Base-by-base conservation (phyloP, 35 echinoderm and acorn worm species). In the Acanthaster planci region DNA sequence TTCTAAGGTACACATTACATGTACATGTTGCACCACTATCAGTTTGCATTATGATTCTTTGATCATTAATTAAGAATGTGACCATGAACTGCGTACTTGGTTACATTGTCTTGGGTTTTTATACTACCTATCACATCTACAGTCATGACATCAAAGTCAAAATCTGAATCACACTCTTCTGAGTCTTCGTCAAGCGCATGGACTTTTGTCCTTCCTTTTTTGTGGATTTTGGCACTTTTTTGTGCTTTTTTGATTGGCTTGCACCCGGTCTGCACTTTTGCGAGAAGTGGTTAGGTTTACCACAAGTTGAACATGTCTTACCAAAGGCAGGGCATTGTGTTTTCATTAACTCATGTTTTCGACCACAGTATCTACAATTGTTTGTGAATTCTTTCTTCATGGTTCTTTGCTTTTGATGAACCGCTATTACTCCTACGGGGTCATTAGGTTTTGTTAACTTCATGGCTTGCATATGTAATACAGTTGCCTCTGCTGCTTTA, bases 281-380 rank as follows among this genome's bases (percentile, higher is more conserved):
- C 7, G 44, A 32, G 76, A 92, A 92, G 42, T 87, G 90, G 76
- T 92, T 92, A 14, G 15, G 52, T 47, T 87, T 87, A 7, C 90
- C 85, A 92, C 90, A 92, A 7, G 37, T 87, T 5, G 34, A n/a
- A 82, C 90, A 87, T 35, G 1, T 40, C 23, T 91, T 64, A 10
- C 89, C 84, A 79, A 38, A 91, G 3, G 89, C 89, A 7, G 77
- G 77, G 35, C 90, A 87, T 27, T 39, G 39, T 8, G n/a, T 39
- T 76, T 87, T 87, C 2, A 27, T 39, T 10, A 77, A 26, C n/a
- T 39, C 76, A 76, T 92, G 85, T 17, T 15, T 44, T 12, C 40
- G 30, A 23, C 85, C 85, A 88, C 90, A 92, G 68, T 82, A 92
- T 30, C 53, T 80, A 19, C 84, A 92, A 50, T 86, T 54, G 18